Conservation (phyloP, 2,113 vertebrate genomes). For the Mesitornis unicolor region DNA sequence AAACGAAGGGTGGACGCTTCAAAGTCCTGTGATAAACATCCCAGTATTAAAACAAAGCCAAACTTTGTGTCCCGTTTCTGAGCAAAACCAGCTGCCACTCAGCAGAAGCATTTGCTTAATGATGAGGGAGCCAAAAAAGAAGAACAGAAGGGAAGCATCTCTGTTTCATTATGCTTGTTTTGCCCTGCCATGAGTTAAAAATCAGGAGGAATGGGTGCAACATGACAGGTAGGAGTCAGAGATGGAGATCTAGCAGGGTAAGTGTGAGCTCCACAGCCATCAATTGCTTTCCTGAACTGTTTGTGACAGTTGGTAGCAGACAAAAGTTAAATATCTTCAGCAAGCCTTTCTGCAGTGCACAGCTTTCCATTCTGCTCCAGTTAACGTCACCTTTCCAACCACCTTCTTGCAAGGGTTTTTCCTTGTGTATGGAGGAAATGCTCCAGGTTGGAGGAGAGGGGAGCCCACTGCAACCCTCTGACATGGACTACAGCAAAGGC, state of each 20-base stretch:
- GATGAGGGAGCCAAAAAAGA: neutral
- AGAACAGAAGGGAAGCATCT: neutral
- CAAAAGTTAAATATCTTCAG: neutral
- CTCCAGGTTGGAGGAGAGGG: neutral
- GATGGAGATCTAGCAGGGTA: neutral
- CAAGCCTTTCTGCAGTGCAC: neutral
- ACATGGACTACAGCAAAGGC: conserved; percentile 49
- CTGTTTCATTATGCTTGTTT: neutral
- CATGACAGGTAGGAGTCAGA: neutral
- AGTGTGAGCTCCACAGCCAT: neutral
- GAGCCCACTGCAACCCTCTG: conserved; percentile 25
- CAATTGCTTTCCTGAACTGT: conserved; percentile 29
- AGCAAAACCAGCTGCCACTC: conserved; percentile 57
- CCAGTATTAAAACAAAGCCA: conserved; percentile 33
- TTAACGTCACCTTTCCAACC: conserved; percentile 1
- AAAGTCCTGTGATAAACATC: conserved; percentile 44
- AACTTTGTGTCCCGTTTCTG: conserved; percentile 22
- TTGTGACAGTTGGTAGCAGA: conserved; percentile 53
- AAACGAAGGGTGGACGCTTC: neutral
- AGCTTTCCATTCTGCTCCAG: neutral
- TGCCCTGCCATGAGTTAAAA: neutral
- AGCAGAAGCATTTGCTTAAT: neutral
- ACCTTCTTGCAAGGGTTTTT: neutral
- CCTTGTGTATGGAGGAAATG: neutral
- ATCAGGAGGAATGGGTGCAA: neutral